Percentiles rank a stretch among this genome's conserved stretches.
These are phyloP conservation scores for Drosophila anomalata DNA, from an alignment of 2,888 invertebrate genomes.

Conservation along the genomic window DNA sequence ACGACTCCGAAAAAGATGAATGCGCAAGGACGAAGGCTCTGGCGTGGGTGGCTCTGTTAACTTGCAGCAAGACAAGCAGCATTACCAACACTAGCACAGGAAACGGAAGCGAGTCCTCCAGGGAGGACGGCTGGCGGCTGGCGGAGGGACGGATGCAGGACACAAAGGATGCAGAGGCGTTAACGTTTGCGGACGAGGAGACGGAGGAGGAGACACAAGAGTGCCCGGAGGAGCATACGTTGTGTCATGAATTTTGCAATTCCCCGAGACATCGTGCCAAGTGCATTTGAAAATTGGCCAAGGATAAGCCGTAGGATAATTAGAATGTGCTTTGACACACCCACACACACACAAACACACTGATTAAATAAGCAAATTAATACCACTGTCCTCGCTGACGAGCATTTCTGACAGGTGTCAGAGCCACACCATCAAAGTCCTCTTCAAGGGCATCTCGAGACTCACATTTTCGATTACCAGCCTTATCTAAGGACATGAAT, in stretches of 20 bases:
- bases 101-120: slow-evolving; percentile 56
- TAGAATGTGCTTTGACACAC: slow-evolving; percentile 15
- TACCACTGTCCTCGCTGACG: slow-evolving; percentile 29
- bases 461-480: background rate
- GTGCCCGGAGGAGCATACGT: background rate
- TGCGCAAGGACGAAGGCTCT: slow-evolving; percentile 5
- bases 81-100: slow-evolving; percentile 28
- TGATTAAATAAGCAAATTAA: slow-evolving; percentile 24
- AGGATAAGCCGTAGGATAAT: slow-evolving; percentile 9
- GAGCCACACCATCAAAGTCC: slow-evolving; percentile 27
- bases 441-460: background rate
- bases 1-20: slow-evolving; percentile 43
- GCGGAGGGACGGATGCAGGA: background rate
- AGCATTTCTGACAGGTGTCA: slow-evolving; percentile 66
- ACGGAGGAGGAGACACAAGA: background rate
- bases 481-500: slow-evolving; percentile 8
- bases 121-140: background rate
- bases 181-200: background rate
- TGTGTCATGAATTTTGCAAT: slow-evolving; percentile 1
- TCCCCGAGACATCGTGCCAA: background rate
- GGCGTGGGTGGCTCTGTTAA: slow-evolving; percentile 37
- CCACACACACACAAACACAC: slow-evolving; percentile 3
- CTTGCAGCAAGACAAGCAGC: slow-evolving; percentile 47
- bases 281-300: slow-evolving; percentile 1
- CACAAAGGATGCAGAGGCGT: background rate